Base-by-base conservation (phyloP, 2,888 invertebrate genomes). In the Synanthedon myopaeformis region DNA sequence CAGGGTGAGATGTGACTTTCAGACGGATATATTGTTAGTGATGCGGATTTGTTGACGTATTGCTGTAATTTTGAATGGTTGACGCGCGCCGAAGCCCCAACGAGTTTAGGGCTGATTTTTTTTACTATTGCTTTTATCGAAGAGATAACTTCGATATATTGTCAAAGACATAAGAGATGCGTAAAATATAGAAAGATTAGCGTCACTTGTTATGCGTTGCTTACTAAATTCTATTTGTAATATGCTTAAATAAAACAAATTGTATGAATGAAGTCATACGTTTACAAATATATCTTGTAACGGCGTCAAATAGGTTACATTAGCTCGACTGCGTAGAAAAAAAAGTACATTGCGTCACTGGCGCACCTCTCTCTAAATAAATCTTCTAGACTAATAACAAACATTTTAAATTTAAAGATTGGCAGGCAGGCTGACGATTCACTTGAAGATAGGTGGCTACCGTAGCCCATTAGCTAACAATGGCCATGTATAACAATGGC, bases 1-100 rank as follows among this genome's bases (percentile, higher is more conserved):
- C 53, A 28, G 51, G 56, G 49, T 78, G 72, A 76, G 79, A 49
- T 45, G 45, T 11, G 23, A 79, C 69, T 79, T 80, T 79, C 74
- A 79, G 74, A 64, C 70, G 61, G 57, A 17, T 23, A 49, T 17
- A 49, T 14, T 17, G 49, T 49, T 19, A 19, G 17, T 12, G 49
- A 6, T 19, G 17, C 8, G 19, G 17, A 49, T 17, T 19, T 49
- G 49, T 49, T 49, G 49, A 67, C 64, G 64, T 70, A 71, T 66
- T 65, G 58, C 59, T 63, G 61, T 65, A 61, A 66, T 66, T 67
- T 65, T 62, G 60, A 45, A 45, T 13, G 45, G 8, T 45, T 14
- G 45, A 45, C 5, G 45, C 13, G 8, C 45, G 2, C n/a, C 3
- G 45, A 45, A 45, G 35, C 35, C 6, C 35, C 35, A 35, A 35